Conservation (phyloP, 2,113 vertebrate species). For the Petrocephalus microphthalmus region DNA sequence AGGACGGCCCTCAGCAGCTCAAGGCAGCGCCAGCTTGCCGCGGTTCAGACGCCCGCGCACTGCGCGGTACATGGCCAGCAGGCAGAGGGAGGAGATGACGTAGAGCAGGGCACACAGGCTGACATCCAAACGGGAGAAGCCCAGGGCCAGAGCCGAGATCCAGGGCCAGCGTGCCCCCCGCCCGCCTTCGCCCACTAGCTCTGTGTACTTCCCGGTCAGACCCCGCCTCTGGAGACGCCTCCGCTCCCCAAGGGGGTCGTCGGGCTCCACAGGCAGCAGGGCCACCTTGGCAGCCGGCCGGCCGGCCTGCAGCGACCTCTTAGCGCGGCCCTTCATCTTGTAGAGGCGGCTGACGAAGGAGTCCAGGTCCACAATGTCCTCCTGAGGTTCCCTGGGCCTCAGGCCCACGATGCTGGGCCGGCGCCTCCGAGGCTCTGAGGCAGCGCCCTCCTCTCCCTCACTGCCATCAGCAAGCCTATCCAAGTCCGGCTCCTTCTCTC, state of each 20-base stretch:
- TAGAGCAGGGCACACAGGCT: conserved; percentile 83
- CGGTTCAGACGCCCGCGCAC: conserved; percentile 56
- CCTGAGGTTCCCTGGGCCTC: conserved; percentile 37
- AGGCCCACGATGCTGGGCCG: conserved; percentile 58
- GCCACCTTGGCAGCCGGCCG: conserved; percentile 35
- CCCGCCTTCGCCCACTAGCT: conserved; percentile 21
- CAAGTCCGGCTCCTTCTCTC: conserved; percentile 25
- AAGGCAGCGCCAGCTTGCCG: conserved; percentile 46
- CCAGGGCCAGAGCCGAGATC: conserved; percentile 69
- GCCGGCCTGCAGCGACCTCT: conserved; percentile 15
- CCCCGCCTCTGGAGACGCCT: conserved; percentile 46
- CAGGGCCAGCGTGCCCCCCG: conserved; percentile 47
- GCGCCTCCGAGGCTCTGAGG: conserved; percentile 27
- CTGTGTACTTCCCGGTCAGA: conserved; percentile 38
- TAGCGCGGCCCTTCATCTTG: conserved; percentile 57
- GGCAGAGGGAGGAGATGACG: conserved; percentile 74
- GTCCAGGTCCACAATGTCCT: conserved; percentile 79
- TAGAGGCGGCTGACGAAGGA: conserved; percentile 68
- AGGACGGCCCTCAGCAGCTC: conserved; percentile 17
- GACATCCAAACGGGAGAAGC: conserved; percentile 78
- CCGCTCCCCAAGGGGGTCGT: conserved; percentile 36
- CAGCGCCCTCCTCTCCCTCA: conserved; percentile 29
- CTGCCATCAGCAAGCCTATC: conserved; percentile 21
- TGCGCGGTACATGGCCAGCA: conserved; percentile 74
- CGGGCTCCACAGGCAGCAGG: conserved; percentile 37